A percentile compares a stretch with the other conserved stretches of the same genome.
These are phyloP conservation scores for Xestoiulus laeticollis DNA, from an alignment of 2,888 invertebrate genomes.

Conservation along the genomic window DNA sequence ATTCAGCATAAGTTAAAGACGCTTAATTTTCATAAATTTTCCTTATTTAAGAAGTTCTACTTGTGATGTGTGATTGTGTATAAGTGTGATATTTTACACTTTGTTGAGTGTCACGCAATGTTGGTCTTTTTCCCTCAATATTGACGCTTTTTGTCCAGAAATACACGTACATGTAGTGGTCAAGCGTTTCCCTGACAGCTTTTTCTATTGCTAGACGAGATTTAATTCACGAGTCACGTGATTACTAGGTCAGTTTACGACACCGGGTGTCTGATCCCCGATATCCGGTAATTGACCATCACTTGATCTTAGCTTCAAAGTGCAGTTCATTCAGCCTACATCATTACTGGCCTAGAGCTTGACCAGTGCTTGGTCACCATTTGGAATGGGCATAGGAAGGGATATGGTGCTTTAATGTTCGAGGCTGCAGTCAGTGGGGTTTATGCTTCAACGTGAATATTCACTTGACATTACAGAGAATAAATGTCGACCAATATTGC, in stretches of 20 bases:
- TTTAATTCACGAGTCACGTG: not conserved
- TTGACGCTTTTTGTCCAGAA: not conserved
- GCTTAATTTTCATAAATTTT: too few species aligned
- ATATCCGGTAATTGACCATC: constrained; percentile 51
- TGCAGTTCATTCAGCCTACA: constrained; percentile 14
- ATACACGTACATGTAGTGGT: too few species aligned
- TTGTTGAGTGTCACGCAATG: too few species aligned
- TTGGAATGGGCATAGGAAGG: not conserved
- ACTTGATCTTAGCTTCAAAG: constrained; percentile 49
- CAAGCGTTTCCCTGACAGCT: not conserved
- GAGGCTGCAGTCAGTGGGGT: too few species aligned
- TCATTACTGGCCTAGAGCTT: constrained; percentile 42
- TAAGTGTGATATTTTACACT: too few species aligned
- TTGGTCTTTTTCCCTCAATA: not conserved
- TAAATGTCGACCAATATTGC: too few species aligned
- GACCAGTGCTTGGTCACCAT: not conserved
- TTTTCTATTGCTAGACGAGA: not conserved
- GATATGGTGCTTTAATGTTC: too few species aligned
- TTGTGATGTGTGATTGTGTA: too few species aligned
- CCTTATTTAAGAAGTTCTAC: too few species aligned
- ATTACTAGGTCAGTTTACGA: not conserved
- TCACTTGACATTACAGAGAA: too few species aligned
- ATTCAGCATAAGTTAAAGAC: too few species aligned
- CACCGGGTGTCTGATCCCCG: constrained; percentile 45
- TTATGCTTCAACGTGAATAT: too few species aligned